phyloP scores from a whole-genome alignment of 1,140 invertebrate genomes.

The Linepithema humile region DNA sequence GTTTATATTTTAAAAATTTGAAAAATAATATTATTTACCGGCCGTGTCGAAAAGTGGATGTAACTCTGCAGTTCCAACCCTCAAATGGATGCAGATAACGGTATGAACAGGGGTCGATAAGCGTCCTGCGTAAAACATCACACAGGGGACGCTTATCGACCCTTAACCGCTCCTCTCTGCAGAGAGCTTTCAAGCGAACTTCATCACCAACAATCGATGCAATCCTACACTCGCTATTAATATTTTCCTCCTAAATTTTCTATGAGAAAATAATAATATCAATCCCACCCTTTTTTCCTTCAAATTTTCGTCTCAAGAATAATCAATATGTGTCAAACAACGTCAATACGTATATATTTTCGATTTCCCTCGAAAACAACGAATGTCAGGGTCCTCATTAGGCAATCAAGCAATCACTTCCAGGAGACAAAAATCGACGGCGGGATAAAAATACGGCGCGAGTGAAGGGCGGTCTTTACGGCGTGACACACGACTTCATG shows the following conservation, averaged over 20 bases:
- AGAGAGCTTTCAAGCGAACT: neutral
- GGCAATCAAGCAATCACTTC: slow-evolving; percentile 51
- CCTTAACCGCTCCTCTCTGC: no score
- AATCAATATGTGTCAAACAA: slow-evolving; percentile 28
- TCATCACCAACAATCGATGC: neutral
- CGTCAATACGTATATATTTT: neutral
- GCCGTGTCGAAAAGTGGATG: no score
- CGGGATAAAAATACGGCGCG: slow-evolving; percentile 2
- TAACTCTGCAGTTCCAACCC: no score
- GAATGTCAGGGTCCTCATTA: slow-evolving; percentile 28
- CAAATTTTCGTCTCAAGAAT: neutral
- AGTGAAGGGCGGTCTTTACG: slow-evolving; percentile 16
- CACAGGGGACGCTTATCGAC: no score
- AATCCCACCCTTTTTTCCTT: neutral
- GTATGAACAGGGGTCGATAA: no score
- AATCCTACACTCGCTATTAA: neutral
- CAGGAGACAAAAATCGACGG: neutral
- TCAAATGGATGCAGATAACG: no score
- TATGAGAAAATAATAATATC: neutral
- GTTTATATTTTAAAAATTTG: no score
- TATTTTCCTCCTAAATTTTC: neutral
- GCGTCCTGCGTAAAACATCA: no score
- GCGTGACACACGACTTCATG: slow-evolving; percentile 74
- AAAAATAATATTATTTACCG: no score
- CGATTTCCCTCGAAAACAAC: slow-evolving; percentile 36